Percentiles rank a stretch among this genome's conserved stretches.
These are phyloP conservation scores for Sebastolobus alascanus DNA, from an alignment of 2,797 vertebrate genomes.

Conservation along the genomic window DNA sequence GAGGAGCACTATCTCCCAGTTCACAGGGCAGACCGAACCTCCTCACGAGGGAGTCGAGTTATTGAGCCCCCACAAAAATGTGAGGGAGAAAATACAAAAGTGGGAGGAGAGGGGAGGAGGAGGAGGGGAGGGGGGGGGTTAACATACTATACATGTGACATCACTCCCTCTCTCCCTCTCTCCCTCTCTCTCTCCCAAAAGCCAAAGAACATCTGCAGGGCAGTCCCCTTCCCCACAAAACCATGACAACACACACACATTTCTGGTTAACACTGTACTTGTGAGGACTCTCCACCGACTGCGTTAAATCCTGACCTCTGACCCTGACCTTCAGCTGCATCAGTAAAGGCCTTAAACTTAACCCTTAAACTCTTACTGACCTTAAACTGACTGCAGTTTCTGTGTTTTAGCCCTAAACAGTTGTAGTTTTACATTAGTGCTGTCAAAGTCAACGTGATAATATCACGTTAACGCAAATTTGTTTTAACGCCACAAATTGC, in stretches of 20 bases:
- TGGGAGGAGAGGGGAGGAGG: conserved; percentile 32
- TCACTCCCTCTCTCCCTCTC: conserved; percentile 69
- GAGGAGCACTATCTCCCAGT: conserved; percentile 59
- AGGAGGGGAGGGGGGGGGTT: conserved; percentile 8
- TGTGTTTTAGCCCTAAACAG: background rate
- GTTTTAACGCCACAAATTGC: no score
- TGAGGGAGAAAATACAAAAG: conserved; percentile 55
- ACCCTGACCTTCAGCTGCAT: conserved; percentile 5
- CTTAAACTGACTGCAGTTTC: background rate
- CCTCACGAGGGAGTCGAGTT: conserved; percentile 45
- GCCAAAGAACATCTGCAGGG: conserved; percentile 76
- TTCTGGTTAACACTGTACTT: background rate
- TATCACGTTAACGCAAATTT: no score
- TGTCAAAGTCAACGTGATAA: no score
- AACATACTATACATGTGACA: conserved; percentile 85
- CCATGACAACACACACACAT: background rate
- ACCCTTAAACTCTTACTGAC: background rate
- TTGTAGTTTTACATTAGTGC: background rate
- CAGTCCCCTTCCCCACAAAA: conserved; percentile 48
- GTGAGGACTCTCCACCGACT: background rate
- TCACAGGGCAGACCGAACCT: conserved; percentile 38
- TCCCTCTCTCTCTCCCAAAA: conserved; percentile 41
- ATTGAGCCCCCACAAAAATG: conserved; percentile 65
- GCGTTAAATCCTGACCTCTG: background rate
- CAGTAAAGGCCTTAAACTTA: background rate